phyloP scores from a whole-genome alignment of 2,888 invertebrate genomes.

The Deilephila elpenor region DNA sequence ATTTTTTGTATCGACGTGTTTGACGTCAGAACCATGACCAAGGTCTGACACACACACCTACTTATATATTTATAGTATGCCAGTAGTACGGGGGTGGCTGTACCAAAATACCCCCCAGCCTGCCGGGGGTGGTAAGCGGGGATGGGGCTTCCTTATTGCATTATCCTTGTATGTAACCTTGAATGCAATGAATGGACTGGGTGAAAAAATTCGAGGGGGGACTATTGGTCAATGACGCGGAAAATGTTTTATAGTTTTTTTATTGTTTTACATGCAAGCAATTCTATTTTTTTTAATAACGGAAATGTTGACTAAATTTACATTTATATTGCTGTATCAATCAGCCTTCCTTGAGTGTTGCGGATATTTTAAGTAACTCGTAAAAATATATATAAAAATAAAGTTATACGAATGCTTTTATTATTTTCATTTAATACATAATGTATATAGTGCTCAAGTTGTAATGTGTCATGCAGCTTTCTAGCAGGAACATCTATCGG shows the following conservation, averaged over 20 bases:
- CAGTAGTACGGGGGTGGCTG: conserved; percentile 40
- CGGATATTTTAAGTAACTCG: no score
- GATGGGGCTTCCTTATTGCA: conserved; percentile 54
- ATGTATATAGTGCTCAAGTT: no score
- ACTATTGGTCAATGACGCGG: neutral
- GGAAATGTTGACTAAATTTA: no score
- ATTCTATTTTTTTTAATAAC: neutral
- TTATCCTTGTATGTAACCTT: conserved; percentile 53
- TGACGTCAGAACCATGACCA: conserved; percentile 29
- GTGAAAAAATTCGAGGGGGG: conserved; percentile 17
- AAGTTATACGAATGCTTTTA: no score
- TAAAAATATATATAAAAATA: no score
- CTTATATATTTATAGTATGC: conserved; percentile 38
- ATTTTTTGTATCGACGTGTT: conserved; percentile 10
- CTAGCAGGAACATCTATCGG: no score
- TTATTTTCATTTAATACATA: no score
- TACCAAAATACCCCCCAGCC: conserved; percentile 37
- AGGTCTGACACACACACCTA: conserved; percentile 30
- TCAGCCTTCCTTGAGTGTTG: no score
- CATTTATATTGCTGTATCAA: no score
- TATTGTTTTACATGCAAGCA: neutral
- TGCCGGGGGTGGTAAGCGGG: conserved; percentile 26
- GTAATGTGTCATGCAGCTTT: no score
- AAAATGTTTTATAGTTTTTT: neutral
- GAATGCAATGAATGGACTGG: conserved; percentile 45